Evolutionary conservation across 2,888 invertebrate genomes (phyloP).

Genomic region (Diarsia brunnea): DNA sequence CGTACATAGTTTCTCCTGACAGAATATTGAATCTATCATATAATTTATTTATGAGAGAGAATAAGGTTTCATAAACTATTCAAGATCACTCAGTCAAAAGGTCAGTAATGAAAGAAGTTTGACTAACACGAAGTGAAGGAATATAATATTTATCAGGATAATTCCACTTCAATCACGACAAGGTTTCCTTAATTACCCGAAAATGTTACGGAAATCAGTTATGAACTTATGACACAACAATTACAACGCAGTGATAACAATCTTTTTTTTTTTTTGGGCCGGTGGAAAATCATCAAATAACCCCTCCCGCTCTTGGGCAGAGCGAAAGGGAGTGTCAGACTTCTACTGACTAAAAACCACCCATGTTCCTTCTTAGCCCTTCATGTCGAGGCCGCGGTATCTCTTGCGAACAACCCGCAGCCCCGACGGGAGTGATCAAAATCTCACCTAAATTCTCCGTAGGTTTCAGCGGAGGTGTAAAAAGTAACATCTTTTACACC

Average conservation of each 20-base stretch:
- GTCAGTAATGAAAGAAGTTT: not conserved
- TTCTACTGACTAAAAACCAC: no score
- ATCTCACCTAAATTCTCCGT: no score
- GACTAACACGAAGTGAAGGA: not conserved
- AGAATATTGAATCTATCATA: not conserved
- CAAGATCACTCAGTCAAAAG: not conserved
- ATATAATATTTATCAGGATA: conserved; percentile 18
- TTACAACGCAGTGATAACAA: not conserved
- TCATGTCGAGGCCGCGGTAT: no score
- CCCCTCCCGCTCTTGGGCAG: no score
- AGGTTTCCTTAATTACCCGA: not conserved
- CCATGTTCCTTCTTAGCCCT: no score
- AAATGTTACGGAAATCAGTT: not conserved
- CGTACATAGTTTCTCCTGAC: not conserved
- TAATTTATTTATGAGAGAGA: not conserved
- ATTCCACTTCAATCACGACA: not conserved
- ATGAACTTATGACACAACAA: not conserved
- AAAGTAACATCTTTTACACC: not conserved
- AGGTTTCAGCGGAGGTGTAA: not conserved
- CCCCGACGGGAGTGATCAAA: no score
- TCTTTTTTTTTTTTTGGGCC: no score
- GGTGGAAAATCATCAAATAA: no score
- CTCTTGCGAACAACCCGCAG: no score
- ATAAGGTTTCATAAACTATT: not conserved
- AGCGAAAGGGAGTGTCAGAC: no score